Percentiles rank a stretch among this genome's conserved stretches.
phyloP scores from a whole-genome alignment of 1,140 invertebrate genomes.

The Orius laevigatus region DNA sequence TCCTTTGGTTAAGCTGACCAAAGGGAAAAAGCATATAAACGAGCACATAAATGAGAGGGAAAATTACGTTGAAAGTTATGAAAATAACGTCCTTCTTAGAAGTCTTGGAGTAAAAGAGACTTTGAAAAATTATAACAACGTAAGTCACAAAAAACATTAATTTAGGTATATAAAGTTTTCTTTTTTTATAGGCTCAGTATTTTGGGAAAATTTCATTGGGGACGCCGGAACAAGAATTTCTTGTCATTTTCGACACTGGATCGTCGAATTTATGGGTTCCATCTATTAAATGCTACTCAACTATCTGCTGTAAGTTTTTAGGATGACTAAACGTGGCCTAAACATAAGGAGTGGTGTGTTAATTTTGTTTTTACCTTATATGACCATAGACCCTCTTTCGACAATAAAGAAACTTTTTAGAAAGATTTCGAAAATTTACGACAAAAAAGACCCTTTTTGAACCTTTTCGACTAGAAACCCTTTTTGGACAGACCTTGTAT shows the following conservation, averaged over 20 bases:
- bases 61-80: no score
- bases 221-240: conserved; percentile 14
- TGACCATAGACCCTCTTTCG: background rate
- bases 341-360: conserved; percentile 7
- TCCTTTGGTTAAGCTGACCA: no score
- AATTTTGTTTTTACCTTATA: background rate
- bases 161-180: no score
- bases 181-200: conserved; percentile 23
- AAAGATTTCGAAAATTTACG: background rate
- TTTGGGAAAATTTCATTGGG: conserved; percentile 15
- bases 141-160: no score
- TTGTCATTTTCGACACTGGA: conserved; percentile 16
- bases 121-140: no score
- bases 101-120: no score
- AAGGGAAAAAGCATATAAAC: no score
- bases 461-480: no score
- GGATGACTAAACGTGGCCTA: background rate
- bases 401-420: no score
- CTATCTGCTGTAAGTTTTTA: conserved; percentile 1
- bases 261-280: conserved; percentile 16
- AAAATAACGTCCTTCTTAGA: no score
- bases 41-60: no score
- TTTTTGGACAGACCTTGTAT: background rate
- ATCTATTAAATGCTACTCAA: conserved; percentile 8
- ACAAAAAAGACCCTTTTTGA: conserved; percentile 3